phyloP scores from a whole-genome alignment of 2,797 vertebrate species.

The Channallabes apus region DNA sequence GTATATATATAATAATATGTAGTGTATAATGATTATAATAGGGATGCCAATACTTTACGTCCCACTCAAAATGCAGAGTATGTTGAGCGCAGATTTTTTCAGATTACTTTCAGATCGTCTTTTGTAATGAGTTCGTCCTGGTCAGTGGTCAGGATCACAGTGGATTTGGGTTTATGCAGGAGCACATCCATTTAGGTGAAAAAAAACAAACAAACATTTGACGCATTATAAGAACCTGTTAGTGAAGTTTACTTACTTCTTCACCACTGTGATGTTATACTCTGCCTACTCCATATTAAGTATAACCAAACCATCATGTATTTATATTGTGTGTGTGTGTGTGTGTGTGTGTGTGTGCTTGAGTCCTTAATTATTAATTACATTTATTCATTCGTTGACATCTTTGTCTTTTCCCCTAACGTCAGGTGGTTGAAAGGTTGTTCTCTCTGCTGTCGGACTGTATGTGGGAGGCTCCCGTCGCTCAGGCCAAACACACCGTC shows the following conservation, averaged over 20 bases:
- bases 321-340: not conserved
- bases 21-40: too few relatives aligned
- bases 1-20: too few relatives aligned
- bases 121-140: not conserved
- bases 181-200: not conserved
- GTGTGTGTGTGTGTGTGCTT: too few relatives aligned
- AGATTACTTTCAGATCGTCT: not conserved
- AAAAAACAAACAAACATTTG: not conserved
- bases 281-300: not conserved
- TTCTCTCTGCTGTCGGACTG: slow-evolving; percentile 95
- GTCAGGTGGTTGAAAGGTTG: slow-evolving; percentile 89
- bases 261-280: not conserved
- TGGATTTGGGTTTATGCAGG: not conserved
- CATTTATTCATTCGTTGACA: not conserved
- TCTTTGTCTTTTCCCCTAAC: not conserved
- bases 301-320: not conserved
- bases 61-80: not conserved
- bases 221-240: not conserved
- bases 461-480: slow-evolving; percentile 96
- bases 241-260: not conserved
- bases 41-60: not conserved
- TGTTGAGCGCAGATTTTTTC: not conserved
- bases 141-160: not conserved
- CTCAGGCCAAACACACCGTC: slow-evolving; percentile 88
- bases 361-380: too few relatives aligned